phyloP scores from a whole-genome alignment of 1,140 invertebrate genomes.

The Coptotermes formosanus region DNA sequence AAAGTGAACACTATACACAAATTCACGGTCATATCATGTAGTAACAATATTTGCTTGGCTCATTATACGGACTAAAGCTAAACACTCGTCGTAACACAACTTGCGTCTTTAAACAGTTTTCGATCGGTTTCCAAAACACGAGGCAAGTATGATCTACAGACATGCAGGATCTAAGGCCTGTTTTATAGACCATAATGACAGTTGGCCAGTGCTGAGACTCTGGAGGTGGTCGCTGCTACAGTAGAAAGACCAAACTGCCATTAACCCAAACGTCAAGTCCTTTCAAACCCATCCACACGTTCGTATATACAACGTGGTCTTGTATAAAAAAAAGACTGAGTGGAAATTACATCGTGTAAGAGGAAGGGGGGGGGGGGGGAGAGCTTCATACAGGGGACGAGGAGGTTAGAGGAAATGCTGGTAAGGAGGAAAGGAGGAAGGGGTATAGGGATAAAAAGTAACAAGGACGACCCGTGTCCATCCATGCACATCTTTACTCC shows the following conservation, averaged over 20 bases:
- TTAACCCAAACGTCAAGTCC: conserved; percentile 11
- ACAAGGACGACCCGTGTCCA: not conserved
- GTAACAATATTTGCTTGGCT: no score
- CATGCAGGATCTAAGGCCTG: not conserved
- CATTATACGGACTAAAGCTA: no score
- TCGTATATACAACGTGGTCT: not conserved
- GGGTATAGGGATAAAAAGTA: not conserved
- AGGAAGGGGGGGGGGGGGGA: not conserved
- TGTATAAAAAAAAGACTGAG: not conserved
- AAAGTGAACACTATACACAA: no score
- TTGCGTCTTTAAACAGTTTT: no score
- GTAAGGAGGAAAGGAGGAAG: not conserved
- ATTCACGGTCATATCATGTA: no score
- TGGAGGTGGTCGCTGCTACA: not conserved
- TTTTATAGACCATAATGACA: not conserved
- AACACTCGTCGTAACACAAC: no score
- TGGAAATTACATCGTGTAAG: conserved; percentile 6
- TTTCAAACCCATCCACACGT: conserved; percentile 18
- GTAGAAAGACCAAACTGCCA: not conserved
- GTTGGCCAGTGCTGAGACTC: not conserved
- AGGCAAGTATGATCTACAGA: not conserved
- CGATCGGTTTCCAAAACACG: no score
- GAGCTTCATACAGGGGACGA: not conserved
- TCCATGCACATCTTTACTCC: conserved; percentile 1
- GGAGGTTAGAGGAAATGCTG: not conserved